These are phyloP conservation scores for Callyntrura guangdongensis DNA, from an alignment of 2,888 invertebrate species.

Conservation along the genomic window DNA sequence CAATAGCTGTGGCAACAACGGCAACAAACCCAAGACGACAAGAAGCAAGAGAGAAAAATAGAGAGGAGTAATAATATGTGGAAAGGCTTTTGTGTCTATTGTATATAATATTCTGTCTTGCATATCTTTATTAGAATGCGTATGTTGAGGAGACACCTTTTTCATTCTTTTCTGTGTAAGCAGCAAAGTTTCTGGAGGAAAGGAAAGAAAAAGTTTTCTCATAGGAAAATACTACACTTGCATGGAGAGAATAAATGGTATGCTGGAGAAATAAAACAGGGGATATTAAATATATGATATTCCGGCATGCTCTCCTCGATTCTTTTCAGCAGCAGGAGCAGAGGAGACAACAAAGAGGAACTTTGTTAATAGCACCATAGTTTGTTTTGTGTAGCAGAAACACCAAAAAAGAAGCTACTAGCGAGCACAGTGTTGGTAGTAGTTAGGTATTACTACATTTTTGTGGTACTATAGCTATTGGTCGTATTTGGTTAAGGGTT, in stretches of 20 bases:
- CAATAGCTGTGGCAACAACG: neutral
- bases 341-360: neutral
- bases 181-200: conserved; percentile 12
- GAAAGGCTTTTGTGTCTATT: neutral
- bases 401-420: neutral
- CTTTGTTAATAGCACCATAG: conserved; percentile 30
- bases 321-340: conserved; percentile 1
- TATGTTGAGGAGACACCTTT: conserved; percentile 4
- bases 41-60: too few relatives aligned
- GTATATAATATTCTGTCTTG: neutral
- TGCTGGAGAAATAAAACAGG: conserved; percentile 26
- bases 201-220: neutral
- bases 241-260: neutral
- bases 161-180: neutral
- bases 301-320: neutral
- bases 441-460: neutral
- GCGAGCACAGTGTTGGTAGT: neutral
- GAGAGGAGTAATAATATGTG: neutral
- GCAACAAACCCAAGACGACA: neutral
- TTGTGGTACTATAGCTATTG: neutral
- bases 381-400: neutral
- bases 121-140: conserved; percentile 1
- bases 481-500: neutral
- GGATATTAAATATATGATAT: conserved; percentile 32
- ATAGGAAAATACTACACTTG: neutral